phyloP scores from a whole-genome alignment of 2,113 vertebrate genomes.

The Panthera tigris region DNA sequence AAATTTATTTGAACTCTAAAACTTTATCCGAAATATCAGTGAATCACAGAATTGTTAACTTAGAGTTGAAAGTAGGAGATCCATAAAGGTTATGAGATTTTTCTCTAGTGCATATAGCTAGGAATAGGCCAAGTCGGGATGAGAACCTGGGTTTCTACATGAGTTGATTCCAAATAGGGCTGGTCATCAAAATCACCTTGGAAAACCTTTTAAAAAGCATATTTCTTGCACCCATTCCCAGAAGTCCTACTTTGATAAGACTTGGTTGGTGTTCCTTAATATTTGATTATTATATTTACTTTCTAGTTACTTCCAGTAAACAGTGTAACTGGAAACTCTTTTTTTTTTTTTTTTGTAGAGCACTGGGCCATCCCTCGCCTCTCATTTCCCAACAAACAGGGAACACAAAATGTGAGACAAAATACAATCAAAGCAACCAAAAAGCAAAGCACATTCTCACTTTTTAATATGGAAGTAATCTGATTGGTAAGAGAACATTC shows the following conservation, averaged over 20 bases:
- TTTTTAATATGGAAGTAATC: neutral
- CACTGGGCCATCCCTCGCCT: neutral
- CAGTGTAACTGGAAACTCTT: neutral
- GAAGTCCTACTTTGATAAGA: neutral
- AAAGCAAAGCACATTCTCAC: neutral
- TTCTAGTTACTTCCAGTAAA: neutral
- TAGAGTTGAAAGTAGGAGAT: neutral
- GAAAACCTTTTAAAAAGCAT: neutral
- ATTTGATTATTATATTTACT: neutral
- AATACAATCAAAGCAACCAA: neutral
- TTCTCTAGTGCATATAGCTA: neutral
- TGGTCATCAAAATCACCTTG: neutral
- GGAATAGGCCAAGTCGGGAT: neutral
- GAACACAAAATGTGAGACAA: neutral
- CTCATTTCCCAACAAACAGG: neutral
- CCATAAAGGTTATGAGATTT: neutral
- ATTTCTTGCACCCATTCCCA: neutral
- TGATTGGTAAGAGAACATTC: conserved; percentile 4
- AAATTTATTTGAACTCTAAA: neutral
- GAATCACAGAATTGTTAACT: neutral
- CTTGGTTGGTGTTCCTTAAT: neutral
- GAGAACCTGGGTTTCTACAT: neutral
- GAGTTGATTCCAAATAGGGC: neutral
- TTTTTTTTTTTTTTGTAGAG: neutral
- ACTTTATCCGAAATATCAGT: neutral